Conservation (phyloP, 92 coral and sea anemone genomes). For the Virgularia gustaviana region DNA sequence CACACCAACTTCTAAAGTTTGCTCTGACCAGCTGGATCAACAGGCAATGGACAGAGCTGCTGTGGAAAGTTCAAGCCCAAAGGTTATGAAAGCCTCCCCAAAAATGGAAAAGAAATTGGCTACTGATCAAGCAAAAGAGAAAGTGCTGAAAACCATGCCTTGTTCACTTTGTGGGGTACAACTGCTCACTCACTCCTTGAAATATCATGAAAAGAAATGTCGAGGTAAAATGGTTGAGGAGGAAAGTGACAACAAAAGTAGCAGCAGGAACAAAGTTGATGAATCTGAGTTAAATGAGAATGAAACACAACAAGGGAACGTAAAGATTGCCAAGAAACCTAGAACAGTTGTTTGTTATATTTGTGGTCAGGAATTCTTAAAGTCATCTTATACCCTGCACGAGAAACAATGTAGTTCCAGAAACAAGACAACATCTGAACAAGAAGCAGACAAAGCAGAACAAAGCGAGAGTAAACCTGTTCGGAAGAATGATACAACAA, state of each 20-base stretch:
- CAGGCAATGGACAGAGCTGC: constrained; percentile 20
- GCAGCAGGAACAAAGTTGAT: background rate
- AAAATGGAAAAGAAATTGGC: constrained; percentile 12
- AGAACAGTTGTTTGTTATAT: constrained; percentile 75
- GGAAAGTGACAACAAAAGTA: background rate
- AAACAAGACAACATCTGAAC: constrained; percentile 57
- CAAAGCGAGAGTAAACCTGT: background rate
- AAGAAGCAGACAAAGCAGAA: background rate
- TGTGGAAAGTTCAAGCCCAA: too few relatives aligned
- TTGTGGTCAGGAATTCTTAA: constrained; percentile 91
- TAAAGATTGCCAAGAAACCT: constrained; percentile 57
- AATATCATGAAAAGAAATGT: constrained; percentile 90
- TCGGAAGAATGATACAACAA: background rate
- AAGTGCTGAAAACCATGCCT: constrained; percentile 52
- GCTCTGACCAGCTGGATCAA: background rate
- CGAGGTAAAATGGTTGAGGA: background rate
- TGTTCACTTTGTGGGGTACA: constrained; percentile 91
- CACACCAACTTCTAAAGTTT: background rate
- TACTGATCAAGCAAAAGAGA: background rate
- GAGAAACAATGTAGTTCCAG: constrained; percentile 87
- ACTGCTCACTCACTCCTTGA: constrained; percentile 70
- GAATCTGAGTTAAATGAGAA: background rate
- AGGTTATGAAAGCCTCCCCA: background rate
- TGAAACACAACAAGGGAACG: background rate
- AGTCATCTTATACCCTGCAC: constrained; percentile 82